Evolutionary conservation across 2,797 vertebrate species (phyloP).

Genomic region (Clarias pachynema): DNA sequence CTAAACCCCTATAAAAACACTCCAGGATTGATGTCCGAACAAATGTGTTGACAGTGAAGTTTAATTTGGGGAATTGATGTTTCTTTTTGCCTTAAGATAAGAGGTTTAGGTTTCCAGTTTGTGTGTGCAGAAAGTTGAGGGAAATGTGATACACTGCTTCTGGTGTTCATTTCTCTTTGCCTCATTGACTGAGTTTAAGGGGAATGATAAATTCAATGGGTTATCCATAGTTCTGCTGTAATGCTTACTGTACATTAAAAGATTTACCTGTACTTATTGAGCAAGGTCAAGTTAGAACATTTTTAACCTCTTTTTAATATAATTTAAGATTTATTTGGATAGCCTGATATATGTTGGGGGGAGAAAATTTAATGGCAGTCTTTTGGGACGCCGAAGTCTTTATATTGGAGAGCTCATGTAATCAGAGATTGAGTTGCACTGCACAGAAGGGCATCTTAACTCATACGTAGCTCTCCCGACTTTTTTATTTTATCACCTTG

Average conservation of each 20-base stretch:
- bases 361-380: conserved; percentile 8
- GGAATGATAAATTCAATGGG: conserved; percentile 28
- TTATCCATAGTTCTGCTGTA: conserved; percentile 39
- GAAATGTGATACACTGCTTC: conserved; percentile 2
- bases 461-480: background rate
- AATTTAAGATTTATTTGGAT: conserved; percentile 22
- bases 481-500: background rate
- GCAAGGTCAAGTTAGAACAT: conserved; percentile 26
- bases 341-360: conserved; percentile 2
- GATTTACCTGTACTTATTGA: conserved; percentile 21
- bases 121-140: conserved; percentile 16
- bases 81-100: conserved; percentile 49
- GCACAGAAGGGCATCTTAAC: conserved; percentile 14
- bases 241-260: conserved; percentile 21
- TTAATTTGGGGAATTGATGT: conserved; percentile 45
- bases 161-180: conserved; percentile 38
- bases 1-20: conserved; percentile 12
- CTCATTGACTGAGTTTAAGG: conserved; percentile 18
- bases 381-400: conserved; percentile 20
- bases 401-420: conserved; percentile 24
- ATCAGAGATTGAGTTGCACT: conserved; percentile 21
- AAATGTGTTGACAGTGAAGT: conserved; percentile 46
- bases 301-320: background rate
- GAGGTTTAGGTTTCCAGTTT: conserved; percentile 19
- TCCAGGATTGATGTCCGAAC: conserved; percentile 17